Evolutionary conservation across 2,113 vertebrate species (phyloP).

Genomic region (Ciconia stormi): DNA sequence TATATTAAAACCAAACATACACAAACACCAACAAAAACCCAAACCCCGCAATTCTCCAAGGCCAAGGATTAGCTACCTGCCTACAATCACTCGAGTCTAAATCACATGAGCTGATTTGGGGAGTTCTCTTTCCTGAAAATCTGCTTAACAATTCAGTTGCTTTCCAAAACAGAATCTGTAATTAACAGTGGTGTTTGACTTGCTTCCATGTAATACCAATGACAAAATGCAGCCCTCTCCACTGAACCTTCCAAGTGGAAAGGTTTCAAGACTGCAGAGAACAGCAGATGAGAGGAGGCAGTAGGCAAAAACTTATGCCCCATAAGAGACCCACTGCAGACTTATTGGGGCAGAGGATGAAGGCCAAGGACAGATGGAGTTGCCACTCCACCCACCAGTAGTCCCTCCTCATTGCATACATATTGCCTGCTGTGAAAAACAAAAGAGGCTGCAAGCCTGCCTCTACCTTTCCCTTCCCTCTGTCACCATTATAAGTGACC

Average conservation of each 20-base stretch:
- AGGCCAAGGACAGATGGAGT: background rate
- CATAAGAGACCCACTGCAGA: background rate
- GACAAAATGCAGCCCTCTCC: background rate
- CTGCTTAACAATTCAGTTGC: background rate
- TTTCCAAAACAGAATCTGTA: background rate
- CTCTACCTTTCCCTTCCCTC: background rate
- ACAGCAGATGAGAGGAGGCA: background rate
- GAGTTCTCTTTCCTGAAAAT: background rate
- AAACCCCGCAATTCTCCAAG: background rate
- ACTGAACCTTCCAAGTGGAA: background rate
- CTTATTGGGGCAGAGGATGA: background rate
- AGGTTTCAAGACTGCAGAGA: background rate
- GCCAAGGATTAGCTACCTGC: background rate
- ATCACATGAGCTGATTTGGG: background rate
- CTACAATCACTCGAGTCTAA: background rate
- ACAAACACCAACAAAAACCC: background rate
- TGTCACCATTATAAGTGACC: accelerated
- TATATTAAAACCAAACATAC: background rate
- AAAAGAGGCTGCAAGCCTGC: background rate
- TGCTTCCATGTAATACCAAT: background rate
- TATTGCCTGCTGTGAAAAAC: background rate
- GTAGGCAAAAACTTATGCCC: background rate
- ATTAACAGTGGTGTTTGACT: background rate
- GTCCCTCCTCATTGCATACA: background rate
- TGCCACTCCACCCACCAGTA: background rate